Evolutionary conservation across 1,140 invertebrate genomes (phyloP).

Genomic region (Cylas formicarius): DNA sequence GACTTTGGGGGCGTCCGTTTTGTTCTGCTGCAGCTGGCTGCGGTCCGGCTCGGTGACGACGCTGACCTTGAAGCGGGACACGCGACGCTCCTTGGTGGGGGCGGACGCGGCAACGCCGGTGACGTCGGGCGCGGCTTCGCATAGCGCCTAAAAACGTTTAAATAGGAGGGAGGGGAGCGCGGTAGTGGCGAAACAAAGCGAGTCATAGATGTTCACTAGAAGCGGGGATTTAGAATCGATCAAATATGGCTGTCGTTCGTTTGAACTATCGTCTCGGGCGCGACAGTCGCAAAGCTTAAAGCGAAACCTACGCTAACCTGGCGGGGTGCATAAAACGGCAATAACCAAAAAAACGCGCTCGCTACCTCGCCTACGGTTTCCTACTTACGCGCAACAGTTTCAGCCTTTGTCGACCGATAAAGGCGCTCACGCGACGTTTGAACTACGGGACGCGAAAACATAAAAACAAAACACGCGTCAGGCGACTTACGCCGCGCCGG

Average conservation of each 20-base stretch:
- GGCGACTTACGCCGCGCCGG: too few species aligned
- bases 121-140: constrained; percentile 12
- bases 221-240: too few species aligned
- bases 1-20: constrained; percentile 5
- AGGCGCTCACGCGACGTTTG: constrained; percentile 13
- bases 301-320: too few species aligned
- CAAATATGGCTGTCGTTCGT: too few species aligned
- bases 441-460: constrained; percentile 8
- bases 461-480: not conserved
- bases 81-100: constrained; percentile 26
- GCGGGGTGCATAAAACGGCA: too few species aligned
- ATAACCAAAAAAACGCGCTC: not conserved
- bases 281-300: too few species aligned
- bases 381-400: constrained; percentile 18
- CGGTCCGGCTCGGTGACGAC: constrained; percentile 39
- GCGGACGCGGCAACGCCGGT: not conserved
- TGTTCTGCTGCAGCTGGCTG: constrained; percentile 27
- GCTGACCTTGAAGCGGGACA: constrained; percentile 40
- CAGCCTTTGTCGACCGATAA: constrained; percentile 16
- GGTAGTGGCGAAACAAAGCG: too few species aligned
- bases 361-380: not conserved
- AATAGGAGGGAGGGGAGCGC: too few species aligned
- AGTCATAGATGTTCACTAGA: too few species aligned
- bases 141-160: constrained; percentile 13
- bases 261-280: too few species aligned